Base-by-base conservation (phyloP, 2,113 vertebrate genomes). In the Ictalurus furcatus region DNA sequence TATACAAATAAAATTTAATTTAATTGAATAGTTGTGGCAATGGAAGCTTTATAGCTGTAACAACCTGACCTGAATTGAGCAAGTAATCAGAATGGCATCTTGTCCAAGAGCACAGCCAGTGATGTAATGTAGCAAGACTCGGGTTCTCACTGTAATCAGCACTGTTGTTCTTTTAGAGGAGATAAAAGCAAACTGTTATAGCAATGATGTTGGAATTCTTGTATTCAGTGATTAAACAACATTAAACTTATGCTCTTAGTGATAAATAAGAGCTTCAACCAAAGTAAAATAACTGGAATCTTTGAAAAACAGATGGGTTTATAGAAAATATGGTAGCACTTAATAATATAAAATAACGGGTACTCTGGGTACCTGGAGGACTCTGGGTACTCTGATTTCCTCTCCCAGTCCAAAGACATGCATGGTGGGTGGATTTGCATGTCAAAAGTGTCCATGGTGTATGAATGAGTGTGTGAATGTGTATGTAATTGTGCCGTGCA, bases 41-140 rank as follows among this genome's bases (percentile, higher is more conserved):
- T 74, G 30, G 52, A 58, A 74, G 90, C 76, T 94, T 91, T 88
- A 89, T 92, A 85, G 85, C 81, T 87, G 80, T 92, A 93, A 92
- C 94, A 92, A 92, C 90, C 89, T 92, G 86, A 80, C 69, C 14
- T 71, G 69, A 37, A 71, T 37, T 56, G 91, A 85, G 85, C 86
- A 82, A 89, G 90, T n/a, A 80, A 92, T 90, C 81, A 85, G 74
- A 91, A 73, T 28, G 89, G 80, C 88, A 37, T 85, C 88, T 91
- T 92, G 91, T 92, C 88, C 89, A 40, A 52, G 86, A 86, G 58
- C 65, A 85, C 40, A 85, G 84, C 40, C 63, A 52, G 30, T 54
- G 28, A 67, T 73, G 30, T 34, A 82, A 73, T 76, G 34, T 61
- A 52, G 59, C 67, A 71, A 30, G 71, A n/a, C 67, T 79, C 40